Percentiles rank a stretch among this genome's conserved stretches.
These are phyloP conservation scores for Microcebus tavaratra DNA, from an alignment of 2,113 vertebrate genomes.

Conservation along the genomic window DNA sequence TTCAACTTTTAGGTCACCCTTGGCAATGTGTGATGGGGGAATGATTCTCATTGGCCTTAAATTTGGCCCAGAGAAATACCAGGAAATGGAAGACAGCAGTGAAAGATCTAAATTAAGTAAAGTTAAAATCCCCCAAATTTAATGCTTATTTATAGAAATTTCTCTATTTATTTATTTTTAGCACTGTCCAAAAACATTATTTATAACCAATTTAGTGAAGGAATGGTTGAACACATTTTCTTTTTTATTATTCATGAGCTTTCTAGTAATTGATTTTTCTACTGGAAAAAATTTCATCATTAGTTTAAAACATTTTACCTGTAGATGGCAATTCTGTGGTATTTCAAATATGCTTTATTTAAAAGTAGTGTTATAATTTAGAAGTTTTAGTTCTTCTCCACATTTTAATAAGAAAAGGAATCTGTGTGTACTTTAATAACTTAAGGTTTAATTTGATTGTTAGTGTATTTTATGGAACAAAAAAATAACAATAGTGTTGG, in stretches of 20 bases:
- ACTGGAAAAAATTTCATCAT: not conserved
- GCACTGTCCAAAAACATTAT: not conserved
- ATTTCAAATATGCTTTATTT: conserved; percentile 49
- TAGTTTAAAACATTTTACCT: conserved; percentile 33
- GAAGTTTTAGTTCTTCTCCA: not conserved
- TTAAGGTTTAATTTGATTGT: conserved; percentile 24
- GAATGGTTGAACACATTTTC: conserved; percentile 26
- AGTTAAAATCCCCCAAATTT: not conserved
- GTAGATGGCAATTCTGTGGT: not conserved
- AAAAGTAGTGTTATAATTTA: conserved; percentile 3
- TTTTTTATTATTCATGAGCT: conserved; percentile 27
- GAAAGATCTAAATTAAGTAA: conserved; percentile 26
- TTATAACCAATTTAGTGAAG: conserved; percentile 37
- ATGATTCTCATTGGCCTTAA: not conserved
- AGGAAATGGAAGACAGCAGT: conserved; percentile 6
- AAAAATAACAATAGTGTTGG: not conserved
- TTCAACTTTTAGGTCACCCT: not conserved
- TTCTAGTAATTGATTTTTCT: conserved; percentile 43
- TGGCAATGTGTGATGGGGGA: not conserved
- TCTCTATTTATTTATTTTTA: conserved; percentile 25
- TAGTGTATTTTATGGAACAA: conserved; percentile 25
- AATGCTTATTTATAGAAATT: not conserved
- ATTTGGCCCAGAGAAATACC: conserved; percentile 16
- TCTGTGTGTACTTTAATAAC: not conserved
- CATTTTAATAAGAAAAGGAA: not conserved